Percentiles rank a stretch among this genome's conserved stretches.
phyloP scores from a whole-genome alignment of 2,797 vertebrate genomes.

The Tokudaia tokunoshimensis region DNA sequence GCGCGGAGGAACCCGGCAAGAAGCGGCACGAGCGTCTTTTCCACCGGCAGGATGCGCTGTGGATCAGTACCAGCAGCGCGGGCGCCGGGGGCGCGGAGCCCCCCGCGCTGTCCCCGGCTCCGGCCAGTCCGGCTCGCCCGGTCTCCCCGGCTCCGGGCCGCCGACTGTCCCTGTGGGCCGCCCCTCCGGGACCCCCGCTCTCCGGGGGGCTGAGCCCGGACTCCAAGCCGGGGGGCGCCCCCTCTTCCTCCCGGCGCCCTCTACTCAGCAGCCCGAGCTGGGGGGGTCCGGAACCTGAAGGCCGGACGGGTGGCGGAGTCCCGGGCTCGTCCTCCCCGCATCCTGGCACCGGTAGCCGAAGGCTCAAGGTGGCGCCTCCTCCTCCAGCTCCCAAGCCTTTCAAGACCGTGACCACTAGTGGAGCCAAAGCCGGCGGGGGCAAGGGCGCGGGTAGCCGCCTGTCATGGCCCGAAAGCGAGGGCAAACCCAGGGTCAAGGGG shows the following conservation, averaged over 20 bases:
- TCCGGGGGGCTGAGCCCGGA: constrained; percentile 80
- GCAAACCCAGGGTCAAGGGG: constrained; percentile 88
- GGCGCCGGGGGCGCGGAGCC: constrained; percentile 80
- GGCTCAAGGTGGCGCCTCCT: constrained; percentile 87
- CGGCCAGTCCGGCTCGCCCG: constrained; percentile 81
- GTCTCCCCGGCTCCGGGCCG: constrained; percentile 80
- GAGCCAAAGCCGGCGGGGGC: constrained; percentile 79
- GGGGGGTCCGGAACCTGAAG: constrained; percentile 81
- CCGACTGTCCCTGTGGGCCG: constrained; percentile 80
- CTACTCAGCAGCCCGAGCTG: constrained; percentile 86
- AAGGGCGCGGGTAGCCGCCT: constrained; percentile 85
- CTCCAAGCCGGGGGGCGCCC: constrained; percentile 75
- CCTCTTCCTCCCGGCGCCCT: constrained; percentile 78
- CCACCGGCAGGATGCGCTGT: constrained; percentile 89
- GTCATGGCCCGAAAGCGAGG: constrained; percentile 95
- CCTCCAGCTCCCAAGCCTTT: constrained; percentile 85
- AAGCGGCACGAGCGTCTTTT: constrained; percentile 88
- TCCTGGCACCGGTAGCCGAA: constrained; percentile 85
- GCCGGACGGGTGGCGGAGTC: constrained; percentile 76
- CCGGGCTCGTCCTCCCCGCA: constrained; percentile 85
- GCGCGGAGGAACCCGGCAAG: constrained; percentile 83
- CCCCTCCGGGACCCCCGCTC: constrained; percentile 69
- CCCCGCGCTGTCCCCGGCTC: constrained; percentile 78
- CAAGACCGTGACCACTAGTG: constrained; percentile 85
- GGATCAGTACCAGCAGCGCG: constrained; percentile 88